Percentiles rank a stretch among this genome's conserved stretches.
phyloP scores from a whole-genome alignment of 2,797 vertebrate genomes.

The Sebastes diaconus region DNA sequence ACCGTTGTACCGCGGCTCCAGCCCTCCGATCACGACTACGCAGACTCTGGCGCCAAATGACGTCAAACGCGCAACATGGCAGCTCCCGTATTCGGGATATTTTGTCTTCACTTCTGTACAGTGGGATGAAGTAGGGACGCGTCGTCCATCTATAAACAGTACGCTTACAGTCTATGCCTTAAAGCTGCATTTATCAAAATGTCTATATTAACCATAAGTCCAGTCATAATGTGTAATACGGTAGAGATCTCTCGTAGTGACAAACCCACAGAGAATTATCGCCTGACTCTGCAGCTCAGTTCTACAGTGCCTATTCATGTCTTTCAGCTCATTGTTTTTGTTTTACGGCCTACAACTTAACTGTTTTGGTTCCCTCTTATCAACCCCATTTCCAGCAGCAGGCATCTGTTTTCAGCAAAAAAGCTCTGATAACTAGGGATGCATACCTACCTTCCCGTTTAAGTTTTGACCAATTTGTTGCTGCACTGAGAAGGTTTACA shows the following conservation, averaged over 20 bases:
- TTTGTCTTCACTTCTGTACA: no score
- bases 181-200: neutral
- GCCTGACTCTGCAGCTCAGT: no score
- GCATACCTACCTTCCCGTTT: no score
- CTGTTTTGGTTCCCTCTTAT: neutral
- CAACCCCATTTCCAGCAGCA: neutral
- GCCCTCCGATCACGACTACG: no score
- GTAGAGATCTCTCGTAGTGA: neutral
- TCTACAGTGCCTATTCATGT: neutral
- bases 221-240: neutral
- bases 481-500: no score
- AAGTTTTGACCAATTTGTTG: no score
- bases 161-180: neutral
- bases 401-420: neutral
- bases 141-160: neutral
- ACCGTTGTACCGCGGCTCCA: no score
- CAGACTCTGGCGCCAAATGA: no score
- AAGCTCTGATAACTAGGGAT: no score
- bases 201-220: neutral
- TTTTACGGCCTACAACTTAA: neutral
- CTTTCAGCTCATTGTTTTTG: neutral
- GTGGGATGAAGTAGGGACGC: neutral
- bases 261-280: neutral
- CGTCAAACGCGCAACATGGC: neutral
- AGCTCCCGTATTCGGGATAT: neutral